Conservation (phyloP, 1,140 invertebrate species). For the Tetramorium parvispinum region DNA sequence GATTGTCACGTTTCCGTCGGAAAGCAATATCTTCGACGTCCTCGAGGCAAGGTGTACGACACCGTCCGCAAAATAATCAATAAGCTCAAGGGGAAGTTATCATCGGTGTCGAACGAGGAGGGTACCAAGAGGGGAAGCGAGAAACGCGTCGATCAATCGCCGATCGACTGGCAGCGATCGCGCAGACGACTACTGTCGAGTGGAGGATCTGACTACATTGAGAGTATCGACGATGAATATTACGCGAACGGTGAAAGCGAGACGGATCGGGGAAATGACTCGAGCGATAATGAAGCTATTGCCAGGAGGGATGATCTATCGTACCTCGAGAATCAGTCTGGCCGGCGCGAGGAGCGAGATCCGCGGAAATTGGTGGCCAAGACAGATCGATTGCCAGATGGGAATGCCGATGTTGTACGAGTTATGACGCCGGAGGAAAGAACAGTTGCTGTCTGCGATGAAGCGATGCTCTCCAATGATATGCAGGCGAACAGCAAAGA, state of each 20-base stretch:
- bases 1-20: neutral
- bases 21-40: neutral
- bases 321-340: neutral
- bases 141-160: neutral
- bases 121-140: neutral
- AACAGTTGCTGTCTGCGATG: neutral
- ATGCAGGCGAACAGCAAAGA: neutral
- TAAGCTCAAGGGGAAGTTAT: neutral
- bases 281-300: slow-evolving; percentile 44
- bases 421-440: neutral
- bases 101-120: neutral
- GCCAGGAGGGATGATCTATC: slow-evolving; percentile 34
- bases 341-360: neutral
- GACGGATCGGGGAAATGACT: neutral
- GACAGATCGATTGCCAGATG: neutral
- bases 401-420: neutral
- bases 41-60: slow-evolving; percentile 5
- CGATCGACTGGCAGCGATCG: neutral
- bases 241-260: slow-evolving; percentile 14
- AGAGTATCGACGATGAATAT: slow-evolving; percentile 12
- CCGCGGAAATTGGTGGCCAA: slow-evolving; percentile 11
- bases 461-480: neutral
- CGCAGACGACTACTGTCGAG: slow-evolving; percentile 34
- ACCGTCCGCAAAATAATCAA: slow-evolving; percentile 17
- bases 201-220: neutral